Percentiles rank a stretch among this genome's conserved stretches.
Conservation (phyloP, 1,140 invertebrate genomes). For the Ridgeia piscesae region DNA sequence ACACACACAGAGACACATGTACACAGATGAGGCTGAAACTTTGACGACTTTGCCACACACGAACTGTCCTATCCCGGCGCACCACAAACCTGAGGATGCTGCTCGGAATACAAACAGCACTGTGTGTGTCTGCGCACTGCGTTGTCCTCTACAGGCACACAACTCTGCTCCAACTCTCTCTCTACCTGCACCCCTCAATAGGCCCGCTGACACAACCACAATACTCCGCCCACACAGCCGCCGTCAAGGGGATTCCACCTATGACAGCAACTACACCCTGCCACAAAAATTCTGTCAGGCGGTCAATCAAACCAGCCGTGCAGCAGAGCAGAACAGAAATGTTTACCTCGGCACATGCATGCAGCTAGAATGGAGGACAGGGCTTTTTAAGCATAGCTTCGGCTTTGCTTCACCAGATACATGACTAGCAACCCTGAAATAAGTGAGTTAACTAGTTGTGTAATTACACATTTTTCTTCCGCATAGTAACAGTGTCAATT, state of each 20-base stretch:
- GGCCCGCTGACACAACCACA: not conserved
- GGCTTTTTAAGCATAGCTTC: not conserved
- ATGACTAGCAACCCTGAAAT: not conserved
- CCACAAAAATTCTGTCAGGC: not conserved
- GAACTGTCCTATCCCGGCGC: too few species aligned
- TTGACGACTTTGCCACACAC: not conserved
- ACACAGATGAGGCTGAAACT: not conserved
- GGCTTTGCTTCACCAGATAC: not conserved
- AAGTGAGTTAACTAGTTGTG: too few species aligned
- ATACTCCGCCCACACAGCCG: not conserved
- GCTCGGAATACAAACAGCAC: not conserved
- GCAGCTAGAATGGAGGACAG: not conserved
- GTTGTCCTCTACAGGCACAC: not conserved
- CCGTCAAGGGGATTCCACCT: not conserved
- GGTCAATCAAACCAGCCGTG: not conserved
- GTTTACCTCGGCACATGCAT: not conserved
- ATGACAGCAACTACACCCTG: not conserved
- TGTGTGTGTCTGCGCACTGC: not conserved
- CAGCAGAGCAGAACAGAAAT: not conserved
- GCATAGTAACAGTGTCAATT: too few species aligned
- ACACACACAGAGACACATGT: too few species aligned
- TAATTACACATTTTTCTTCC: too few species aligned
- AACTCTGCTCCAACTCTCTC: not conserved
- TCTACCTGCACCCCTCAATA: not conserved
- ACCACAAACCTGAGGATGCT: not conserved